Evolutionary conservation across 92 coral and sea anemone genomes (phyloP), one percentile per base, ranked within the genome.

Genomic region (Porites divaricata): DNA sequence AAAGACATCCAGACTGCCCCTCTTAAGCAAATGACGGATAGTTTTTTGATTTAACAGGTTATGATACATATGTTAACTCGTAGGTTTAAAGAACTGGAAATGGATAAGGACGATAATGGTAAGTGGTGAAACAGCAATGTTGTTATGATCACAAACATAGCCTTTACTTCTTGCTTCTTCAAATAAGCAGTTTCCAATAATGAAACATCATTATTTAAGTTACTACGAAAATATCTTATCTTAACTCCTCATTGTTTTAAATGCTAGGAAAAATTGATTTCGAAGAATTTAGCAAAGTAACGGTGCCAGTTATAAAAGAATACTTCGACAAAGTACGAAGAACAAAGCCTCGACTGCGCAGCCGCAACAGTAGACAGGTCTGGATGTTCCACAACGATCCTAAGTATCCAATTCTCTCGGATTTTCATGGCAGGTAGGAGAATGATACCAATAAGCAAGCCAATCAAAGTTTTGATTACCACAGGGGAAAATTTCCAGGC

Each of bases 361-460:
- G 98, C 79, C 91, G 98, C 28, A 92, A 94, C 81, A 94, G 98
- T 70, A 93, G 93, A 49, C 98, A 94, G 74, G 86, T 93, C 24
- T 94, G 98, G 98, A 92, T 94, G 89, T 94, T 93, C 78, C 98
- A 94, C 70, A 91, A 92, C 23, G 84, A 92, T 57, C 92, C 95
- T 13, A 92, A 92, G 88, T 94, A 94, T 74, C 95, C 93, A 62
- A 76, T 94, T 45, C 85, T 94, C 70, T 90, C 98, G 64, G 98
- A 94, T 75, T 85, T 94, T 54, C 98, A 94, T 81, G 98, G 95
- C 69, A 94, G 98, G 98, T 93, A 73, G 71, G 78, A 62, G 72
- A 16, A 35, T 81, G 11, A 59, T 23, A 15, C 64, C 63, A 8
- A 35, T 35, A 4, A 35, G 0, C 45, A 35, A 35, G 45, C 0